Base-by-base conservation (phyloP, 2,113 vertebrate genomes). In the Alouatta palliata region DNA sequence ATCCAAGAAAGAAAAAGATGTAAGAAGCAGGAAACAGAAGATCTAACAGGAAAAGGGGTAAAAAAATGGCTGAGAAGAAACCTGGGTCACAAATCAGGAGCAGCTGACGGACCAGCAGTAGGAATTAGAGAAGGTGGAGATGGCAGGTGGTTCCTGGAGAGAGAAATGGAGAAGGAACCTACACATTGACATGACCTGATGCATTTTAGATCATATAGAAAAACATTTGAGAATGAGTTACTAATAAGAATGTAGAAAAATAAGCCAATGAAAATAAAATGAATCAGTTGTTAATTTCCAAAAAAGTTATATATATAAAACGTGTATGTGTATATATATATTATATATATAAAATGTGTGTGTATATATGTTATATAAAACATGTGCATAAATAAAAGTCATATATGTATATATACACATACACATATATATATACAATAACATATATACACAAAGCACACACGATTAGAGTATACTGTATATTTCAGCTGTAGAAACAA, bases 81-180 rank as follows among this genome's bases (percentile, higher is more conserved):
- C 5, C 17, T 77, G n/a, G 32, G 45, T 70, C 32, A 43, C 71
- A 84, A 80, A 32, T 45, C 73, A n/a, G 1, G 13, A 70, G 66
- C 25, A 79, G n/a, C 11, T 52, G 27, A 1, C 0, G 10, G 16
- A 47, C 35, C 32, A 82, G 19, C 0, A 56, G 66, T 23, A 13
- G 1, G 6, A 3, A 27, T 3, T 8, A n/a, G 5, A 84, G 43
- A 23, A 75, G 10, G n/a, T 25, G 30, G 27, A 75, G 10, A 45
- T 25, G 40, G 37, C 2, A 61, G 23, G 6, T 49, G 37, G 54
- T 20, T 77, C 8, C 8, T 25, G 64, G 61, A 49, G 10, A 40
- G 76, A 58, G 19, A 12, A 45, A 75, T 84, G 21, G 37, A 37
- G 43, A 83, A 40, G 4, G 14, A 90, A 54, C 14, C 8, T 8